These are phyloP conservation scores for Sterrhoptilus dennistouni DNA, from an alignment of 2,113 vertebrate genomes.

Conservation along the genomic window DNA sequence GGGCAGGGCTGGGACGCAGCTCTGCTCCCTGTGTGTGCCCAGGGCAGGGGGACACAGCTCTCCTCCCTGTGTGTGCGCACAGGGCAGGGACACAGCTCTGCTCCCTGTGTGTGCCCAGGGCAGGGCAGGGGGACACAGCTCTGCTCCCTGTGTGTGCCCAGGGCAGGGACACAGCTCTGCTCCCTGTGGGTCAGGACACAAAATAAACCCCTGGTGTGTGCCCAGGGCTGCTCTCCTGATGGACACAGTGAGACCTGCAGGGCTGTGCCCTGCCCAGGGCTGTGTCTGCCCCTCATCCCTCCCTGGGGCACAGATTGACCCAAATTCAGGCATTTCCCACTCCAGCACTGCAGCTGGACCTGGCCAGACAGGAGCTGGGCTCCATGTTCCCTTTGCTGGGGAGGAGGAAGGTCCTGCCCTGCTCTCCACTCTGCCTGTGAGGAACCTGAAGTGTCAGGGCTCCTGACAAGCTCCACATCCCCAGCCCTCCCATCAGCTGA, in stretches of 20 bases:
- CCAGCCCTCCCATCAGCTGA: not conserved
- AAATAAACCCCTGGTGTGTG: too few relatives aligned
- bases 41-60: too few relatives aligned
- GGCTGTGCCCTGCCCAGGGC: fast-evolving
- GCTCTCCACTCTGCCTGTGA: not conserved
- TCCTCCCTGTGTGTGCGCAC: too few relatives aligned
- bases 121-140: too few relatives aligned
- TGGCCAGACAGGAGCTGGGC: not conserved
- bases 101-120: too few relatives aligned
- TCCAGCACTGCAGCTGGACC: fast-evolving
- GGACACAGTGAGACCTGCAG: fast-evolving
- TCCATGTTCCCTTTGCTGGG: fast-evolving
- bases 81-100: too few relatives aligned
- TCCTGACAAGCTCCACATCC: not conserved
- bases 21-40: too few relatives aligned
- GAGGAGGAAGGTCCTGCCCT: not conserved
- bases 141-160: too few relatives aligned
- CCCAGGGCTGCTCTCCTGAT: not conserved
- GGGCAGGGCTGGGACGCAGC: too few relatives aligned
- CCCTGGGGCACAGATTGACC: not conserved
- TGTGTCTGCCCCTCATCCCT: fast-evolving
- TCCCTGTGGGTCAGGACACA: fast-evolving
- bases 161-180: fast-evolving
- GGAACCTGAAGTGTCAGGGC: not conserved
- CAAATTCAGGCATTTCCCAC: fast-evolving